Percentiles rank a stretch among this genome's conserved stretches.
Evolutionary conservation across 2,113 vertebrate species (phyloP).

Genomic region (Petaurus breviceps): DNA sequence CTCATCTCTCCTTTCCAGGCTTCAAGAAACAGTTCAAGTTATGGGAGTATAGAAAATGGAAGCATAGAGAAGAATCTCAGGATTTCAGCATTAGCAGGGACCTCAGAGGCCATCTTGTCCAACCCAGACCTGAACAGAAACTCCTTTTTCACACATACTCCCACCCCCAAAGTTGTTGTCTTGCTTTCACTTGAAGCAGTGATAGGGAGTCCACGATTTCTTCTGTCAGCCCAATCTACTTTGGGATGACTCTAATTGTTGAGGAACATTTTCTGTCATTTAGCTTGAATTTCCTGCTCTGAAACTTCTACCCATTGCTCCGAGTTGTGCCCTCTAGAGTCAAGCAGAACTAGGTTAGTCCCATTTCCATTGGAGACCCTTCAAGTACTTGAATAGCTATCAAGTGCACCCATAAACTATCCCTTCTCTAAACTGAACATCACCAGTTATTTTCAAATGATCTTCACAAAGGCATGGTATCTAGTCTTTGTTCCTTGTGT

Average conservation of each 20-base stretch:
- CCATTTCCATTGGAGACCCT: neutral
- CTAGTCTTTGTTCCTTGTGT: neutral
- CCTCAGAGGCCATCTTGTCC: neutral
- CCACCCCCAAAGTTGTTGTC: neutral
- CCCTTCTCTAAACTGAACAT: neutral
- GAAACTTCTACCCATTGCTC: neutral
- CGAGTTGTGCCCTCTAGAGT: neutral
- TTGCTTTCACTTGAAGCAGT: neutral
- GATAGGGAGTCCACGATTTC: neutral
- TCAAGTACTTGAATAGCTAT: neutral
- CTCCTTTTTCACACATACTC: neutral
- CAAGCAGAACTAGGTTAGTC: neutral
- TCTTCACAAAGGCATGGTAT: neutral
- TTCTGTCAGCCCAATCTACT: neutral
- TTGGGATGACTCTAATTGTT: neutral
- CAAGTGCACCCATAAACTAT: neutral
- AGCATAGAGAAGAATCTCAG: neutral
- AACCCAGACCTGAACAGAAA: neutral
- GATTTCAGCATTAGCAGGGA: neutral
- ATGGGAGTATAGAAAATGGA: neutral
- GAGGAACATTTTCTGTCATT: neutral
- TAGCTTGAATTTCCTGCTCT: neutral
- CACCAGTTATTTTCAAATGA: neutral
- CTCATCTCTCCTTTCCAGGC: neutral
- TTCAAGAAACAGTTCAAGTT: neutral